Base-by-base conservation (phyloP, 1,140 invertebrate species). In the Caerostris extrusa region DNA sequence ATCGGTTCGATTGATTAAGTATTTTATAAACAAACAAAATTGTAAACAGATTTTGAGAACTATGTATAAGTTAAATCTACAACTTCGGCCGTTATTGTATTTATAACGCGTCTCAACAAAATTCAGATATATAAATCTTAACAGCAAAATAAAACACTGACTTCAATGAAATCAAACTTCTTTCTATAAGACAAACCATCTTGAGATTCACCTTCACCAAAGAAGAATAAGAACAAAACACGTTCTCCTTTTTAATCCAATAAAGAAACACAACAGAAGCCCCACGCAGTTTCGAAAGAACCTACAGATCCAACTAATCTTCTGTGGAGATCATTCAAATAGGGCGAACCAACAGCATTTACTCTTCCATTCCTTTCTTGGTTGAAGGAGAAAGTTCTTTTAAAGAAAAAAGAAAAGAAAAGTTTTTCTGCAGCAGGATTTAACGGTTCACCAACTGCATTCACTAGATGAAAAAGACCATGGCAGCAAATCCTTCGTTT, bases 251-350 rank as follows among this genome's bases (percentile, higher is more conserved):
- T 3, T 50, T 85, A 85, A 85, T 85, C 83, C 83, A 85, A 60
- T 85, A 85, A 85, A 83, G 81, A 5, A 55, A 83, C 53, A 83
- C 7, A 53, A 55, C 8, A 85, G 83, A 85, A 85, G 83, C 83
- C 83, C 83, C 83, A 85, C 83, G 57, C 83, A 58, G n/a, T 34
- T 34, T 34, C 34, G 71, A 53, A 34, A 77, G 71, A 34, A 12
- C 71, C 12, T 34, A 50, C 7, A 50, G 71, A 8, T 67, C 4
- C 19, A 58, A 5, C 50, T 85, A 85, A 85, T 85, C 83, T n/a
- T 17, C 17, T 4, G 56, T 58, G 58, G 56, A n/a, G n/a, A n/a
- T n/a, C 56, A 2, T 6, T 34, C 71, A 77, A 77, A 67, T 6
- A 67, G n/a, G 61, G 61, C 61, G 7, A 67, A n/a, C 61, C 12